phyloP scores from a whole-genome alignment of 2,888 invertebrate species.

The Gisinianus flammeolus region DNA sequence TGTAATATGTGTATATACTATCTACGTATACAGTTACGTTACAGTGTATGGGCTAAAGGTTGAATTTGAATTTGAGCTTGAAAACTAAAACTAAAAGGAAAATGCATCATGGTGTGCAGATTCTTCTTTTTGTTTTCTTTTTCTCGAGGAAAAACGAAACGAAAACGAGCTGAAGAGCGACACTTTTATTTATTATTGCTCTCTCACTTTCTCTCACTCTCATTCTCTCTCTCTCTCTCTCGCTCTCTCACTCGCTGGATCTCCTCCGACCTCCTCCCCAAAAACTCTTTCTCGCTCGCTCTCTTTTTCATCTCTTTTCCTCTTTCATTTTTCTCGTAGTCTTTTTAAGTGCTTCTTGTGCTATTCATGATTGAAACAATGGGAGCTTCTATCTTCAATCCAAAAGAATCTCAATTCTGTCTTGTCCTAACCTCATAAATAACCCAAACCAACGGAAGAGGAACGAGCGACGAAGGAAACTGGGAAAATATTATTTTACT shows the following conservation, averaged over 20 bases:
- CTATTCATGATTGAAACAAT: background rate
- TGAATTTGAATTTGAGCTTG: background rate
- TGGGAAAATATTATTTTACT: slow-evolving; percentile 3
- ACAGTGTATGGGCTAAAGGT: background rate
- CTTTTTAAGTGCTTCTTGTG: background rate
- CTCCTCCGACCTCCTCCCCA: background rate
- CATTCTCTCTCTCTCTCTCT: slow-evolving; percentile 30
- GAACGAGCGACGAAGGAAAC: background rate
- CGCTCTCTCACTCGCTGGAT: background rate
- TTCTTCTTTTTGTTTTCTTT: slow-evolving; percentile 40
- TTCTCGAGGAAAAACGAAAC: slow-evolving; percentile 14
- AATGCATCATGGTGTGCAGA: slow-evolving; percentile 20
- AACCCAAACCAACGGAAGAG: background rate
- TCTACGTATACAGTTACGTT: too few relatives aligned
- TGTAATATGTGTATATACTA: too few relatives aligned
- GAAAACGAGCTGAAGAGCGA: slow-evolving; percentile 39
- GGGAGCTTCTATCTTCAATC: slow-evolving; percentile 6
- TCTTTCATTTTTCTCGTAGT: background rate
- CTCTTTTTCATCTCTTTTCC: background rate
- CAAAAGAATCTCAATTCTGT: slow-evolving; percentile 9
- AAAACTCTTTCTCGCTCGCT: background rate
- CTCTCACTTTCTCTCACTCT: slow-evolving; percentile 46
- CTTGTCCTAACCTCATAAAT: background rate
- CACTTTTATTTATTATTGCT: slow-evolving; percentile 57
- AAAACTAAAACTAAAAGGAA: background rate